Conservation (phyloP, 1,140 invertebrate species). For the Macrostomum lignano region DNA sequence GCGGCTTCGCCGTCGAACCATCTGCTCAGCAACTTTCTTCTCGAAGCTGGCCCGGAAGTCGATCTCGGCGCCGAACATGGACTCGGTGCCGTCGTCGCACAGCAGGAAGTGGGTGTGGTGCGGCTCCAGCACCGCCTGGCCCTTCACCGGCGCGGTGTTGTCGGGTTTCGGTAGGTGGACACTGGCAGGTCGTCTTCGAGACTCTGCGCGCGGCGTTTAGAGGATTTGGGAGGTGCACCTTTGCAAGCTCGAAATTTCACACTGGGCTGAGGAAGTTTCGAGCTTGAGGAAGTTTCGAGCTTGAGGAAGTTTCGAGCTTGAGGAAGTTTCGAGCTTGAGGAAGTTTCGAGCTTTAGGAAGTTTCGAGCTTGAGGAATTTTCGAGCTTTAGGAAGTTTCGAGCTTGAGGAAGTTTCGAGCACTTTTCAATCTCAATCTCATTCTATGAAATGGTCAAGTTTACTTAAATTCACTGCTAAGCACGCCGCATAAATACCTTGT, state of each 20-base stretch:
- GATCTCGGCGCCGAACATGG: constrained; percentile 21
- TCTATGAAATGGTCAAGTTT: constrained; percentile 6
- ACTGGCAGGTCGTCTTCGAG: constrained; percentile 10
- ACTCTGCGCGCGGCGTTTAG: neutral
- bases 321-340: no score
- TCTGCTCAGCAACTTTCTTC: constrained; percentile 13
- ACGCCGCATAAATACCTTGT: constrained; percentile 7
- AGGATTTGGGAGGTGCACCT: constrained; percentile 10
- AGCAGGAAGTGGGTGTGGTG: constrained; percentile 29
- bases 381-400: no score
- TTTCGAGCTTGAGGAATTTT: no score
- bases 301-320: no score
- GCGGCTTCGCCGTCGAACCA: no score
- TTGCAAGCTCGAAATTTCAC: no score
- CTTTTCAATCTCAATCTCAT: no score
- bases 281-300: no score
- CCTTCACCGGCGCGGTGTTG: constrained; percentile 6
- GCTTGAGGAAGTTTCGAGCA: no score
- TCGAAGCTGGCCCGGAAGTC: constrained; percentile 17
- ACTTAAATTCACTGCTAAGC: constrained; percentile 8
- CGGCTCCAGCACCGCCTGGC: constrained; percentile 16
- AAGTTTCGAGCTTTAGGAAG: no score
- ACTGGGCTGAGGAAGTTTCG: no score
- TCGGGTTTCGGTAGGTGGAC: constrained; percentile 12
- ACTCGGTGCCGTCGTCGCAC: constrained; percentile 24